A percentile compares a stretch with the other conserved stretches of the same genome.
Evolutionary conservation across 1,140 invertebrate genomes (phyloP).

Genomic region (Drosophila willistoni): DNA sequence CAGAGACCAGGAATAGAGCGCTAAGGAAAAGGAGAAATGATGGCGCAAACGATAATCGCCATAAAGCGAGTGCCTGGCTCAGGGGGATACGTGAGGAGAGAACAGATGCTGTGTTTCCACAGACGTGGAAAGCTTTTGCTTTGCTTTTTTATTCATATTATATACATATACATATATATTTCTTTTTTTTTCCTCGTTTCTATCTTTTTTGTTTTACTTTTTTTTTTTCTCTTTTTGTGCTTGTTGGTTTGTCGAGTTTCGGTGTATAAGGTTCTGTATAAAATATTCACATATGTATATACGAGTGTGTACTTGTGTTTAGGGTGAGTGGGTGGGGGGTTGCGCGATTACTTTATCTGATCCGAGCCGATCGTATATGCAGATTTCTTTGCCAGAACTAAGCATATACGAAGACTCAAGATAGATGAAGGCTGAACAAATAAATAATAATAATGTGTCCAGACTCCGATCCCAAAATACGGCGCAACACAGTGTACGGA

Average conservation of each 20-base stretch:
- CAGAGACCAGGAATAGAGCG: constrained; percentile 19
- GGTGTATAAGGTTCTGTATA: constrained; percentile 17
- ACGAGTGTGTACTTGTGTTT: background rate
- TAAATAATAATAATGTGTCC: background rate
- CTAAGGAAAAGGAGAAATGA: constrained; percentile 64
- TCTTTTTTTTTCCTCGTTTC: background rate
- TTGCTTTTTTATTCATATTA: constrained; percentile 11
- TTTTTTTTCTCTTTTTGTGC: constrained; percentile 36
- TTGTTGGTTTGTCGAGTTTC: background rate
- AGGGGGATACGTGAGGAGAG: constrained; percentile 39
- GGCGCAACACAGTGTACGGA: background rate
- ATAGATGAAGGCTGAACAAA: background rate
- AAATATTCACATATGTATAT: constrained; percentile 17
- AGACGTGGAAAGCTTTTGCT: constrained; percentile 37
- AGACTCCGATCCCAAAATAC: background rate
- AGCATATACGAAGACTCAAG: constrained; percentile 43
- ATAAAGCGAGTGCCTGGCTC: constrained; percentile 34
- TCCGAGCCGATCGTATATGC: constrained; percentile 46
- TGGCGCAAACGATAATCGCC: constrained; percentile 68
- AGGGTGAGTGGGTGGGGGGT: too few relatives aligned
- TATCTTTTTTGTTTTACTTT: constrained; percentile 38
- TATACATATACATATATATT: background rate
- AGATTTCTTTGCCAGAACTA: constrained; percentile 46
- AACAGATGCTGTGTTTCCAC: background rate
- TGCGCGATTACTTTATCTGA: background rate